These are phyloP conservation scores for Tinea semifulvella DNA, from an alignment of 2,888 invertebrate species.

Conservation along the genomic window DNA sequence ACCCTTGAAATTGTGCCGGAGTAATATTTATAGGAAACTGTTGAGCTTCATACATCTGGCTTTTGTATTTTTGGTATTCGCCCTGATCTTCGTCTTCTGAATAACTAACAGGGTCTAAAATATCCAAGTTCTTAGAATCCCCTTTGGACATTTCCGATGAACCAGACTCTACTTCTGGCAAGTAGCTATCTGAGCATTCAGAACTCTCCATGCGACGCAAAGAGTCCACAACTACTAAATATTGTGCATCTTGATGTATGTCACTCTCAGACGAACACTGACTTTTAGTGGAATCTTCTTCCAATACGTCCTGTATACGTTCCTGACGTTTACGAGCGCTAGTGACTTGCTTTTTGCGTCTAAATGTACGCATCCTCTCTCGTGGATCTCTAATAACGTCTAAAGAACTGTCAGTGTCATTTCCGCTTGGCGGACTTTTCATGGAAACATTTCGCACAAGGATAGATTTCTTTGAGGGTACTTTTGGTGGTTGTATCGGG, in stretches of 20 bases:
- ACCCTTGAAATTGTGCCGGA: slow-evolving; percentile 66
- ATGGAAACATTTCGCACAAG: slow-evolving; percentile 68
- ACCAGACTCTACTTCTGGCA: slow-evolving; percentile 71
- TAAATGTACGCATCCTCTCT: slow-evolving; percentile 72
- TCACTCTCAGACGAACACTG: slow-evolving; percentile 63
- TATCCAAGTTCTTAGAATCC: slow-evolving; percentile 52
- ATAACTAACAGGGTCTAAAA: slow-evolving; percentile 47
- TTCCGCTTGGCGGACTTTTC: slow-evolving; percentile 78
- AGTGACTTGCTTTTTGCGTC: slow-evolving; percentile 71
- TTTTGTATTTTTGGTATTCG: slow-evolving; percentile 54
- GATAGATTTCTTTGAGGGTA: slow-evolving; percentile 71
- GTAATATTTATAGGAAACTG: slow-evolving; percentile 56
- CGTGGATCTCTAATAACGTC: slow-evolving; percentile 74
- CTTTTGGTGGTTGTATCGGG: slow-evolving; percentile 72
- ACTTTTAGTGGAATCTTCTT: slow-evolving; percentile 60
- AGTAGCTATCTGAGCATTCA: slow-evolving; percentile 74
- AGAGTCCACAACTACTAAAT: slow-evolving; percentile 48
- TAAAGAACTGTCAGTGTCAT: slow-evolving; percentile 77
- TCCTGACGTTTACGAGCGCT: slow-evolving; percentile 65
- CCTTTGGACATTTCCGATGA: slow-evolving; percentile 69
- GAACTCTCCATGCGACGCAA: slow-evolving; percentile 68
- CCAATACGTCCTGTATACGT: slow-evolving; percentile 62
- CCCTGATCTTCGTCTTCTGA: slow-evolving; percentile 67
- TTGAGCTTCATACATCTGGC: slow-evolving; percentile 45
- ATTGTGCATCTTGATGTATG: slow-evolving; percentile 44